These are phyloP conservation scores for Cyprinodon brontotheroides DNA, from an alignment of 2,113 vertebrate genomes.

Conservation along the genomic window DNA sequence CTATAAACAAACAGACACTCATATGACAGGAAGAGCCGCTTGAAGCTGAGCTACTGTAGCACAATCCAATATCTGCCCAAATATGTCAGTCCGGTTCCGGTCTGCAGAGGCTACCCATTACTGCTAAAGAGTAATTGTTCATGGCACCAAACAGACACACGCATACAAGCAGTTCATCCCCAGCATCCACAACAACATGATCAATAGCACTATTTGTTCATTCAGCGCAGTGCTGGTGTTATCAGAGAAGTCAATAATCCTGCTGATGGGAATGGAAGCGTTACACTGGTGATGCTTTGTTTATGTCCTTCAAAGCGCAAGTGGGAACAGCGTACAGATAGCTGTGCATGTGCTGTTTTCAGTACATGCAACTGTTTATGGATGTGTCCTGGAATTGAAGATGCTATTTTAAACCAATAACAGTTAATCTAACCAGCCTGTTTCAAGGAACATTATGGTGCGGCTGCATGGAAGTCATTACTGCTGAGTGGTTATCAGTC, in stretches of 20 bases:
- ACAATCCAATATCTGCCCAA: constrained; percentile 42
- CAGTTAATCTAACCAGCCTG: not conserved
- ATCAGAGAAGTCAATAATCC: constrained; percentile 60
- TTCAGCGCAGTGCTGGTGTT: constrained; percentile 49
- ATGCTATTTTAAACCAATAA: constrained; percentile 20
- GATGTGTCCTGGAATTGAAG: not conserved
- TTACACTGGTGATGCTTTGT: constrained; percentile 35
- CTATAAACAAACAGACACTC: constrained; percentile 1
- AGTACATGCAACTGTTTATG: constrained; percentile 41
- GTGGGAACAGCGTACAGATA: constrained; percentile 2
- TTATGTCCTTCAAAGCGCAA: constrained; percentile 35
- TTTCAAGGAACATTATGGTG: constrained; percentile 21
- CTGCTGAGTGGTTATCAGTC: constrained; percentile 1
- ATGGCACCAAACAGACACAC: constrained; percentile 16
- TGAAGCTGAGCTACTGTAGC: not conserved
- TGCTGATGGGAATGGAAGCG: constrained; percentile 42
- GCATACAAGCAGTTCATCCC: constrained; percentile 11
- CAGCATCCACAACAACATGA: constrained; percentile 48
- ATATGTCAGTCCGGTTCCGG: constrained; percentile 51
- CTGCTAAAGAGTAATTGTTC: constrained; percentile 49
- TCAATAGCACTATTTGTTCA: constrained; percentile 65
- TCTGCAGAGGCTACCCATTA: constrained; percentile 29
- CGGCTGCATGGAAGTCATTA: constrained; percentile 12
- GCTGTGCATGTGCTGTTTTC: constrained; percentile 19
- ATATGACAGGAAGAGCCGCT: constrained; percentile 12